Evolutionary conservation across 23 tunicate genomes (phyloP), one percentile per base, ranked within the genome.

Genomic region (Trididemnum clinides): DNA sequence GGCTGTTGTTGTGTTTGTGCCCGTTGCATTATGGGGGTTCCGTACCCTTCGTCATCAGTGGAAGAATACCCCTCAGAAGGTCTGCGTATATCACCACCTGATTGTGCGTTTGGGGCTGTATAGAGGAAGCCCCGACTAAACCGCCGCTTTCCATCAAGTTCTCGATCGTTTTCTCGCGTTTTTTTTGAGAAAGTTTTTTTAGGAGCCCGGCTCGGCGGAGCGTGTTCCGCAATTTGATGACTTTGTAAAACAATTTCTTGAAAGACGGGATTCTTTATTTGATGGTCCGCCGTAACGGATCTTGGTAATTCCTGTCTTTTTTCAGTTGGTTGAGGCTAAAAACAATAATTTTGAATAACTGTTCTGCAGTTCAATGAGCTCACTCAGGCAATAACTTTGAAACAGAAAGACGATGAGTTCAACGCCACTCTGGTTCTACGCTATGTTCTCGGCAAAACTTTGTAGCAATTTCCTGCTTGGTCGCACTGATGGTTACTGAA

Each of bases 31-130:
- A 23, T 34, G 0, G 86, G 50, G 3, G 86, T 82, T 25, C 49
- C 86, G 58, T 82, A 82, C 10, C 86, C 86, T 80, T 80, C 84
- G 31, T 82, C 86, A 38, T 82, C 86, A 59, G 66, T 59, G 21
- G 66, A 59, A 59, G 25, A 12, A n/a, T 4, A 25, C 5, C 25
- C 66, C 5, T 25, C 20, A 25, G 22, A n/a, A 44, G 54, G 54
- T 44, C 54, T 44, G 5, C 66, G 20, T 59, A 19, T 25, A 15
- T 25, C 66, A 19, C 25, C 25, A 10, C 54, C 54, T 10, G 54
- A 44, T n/a, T n/a, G n/a, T n/a, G n/a, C n/a, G 54, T 12, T 59
- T 10, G 66, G 66, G 22, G 23, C 27, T 4, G 27, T 19, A 28
- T 59, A 59, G 23, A 59, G 25, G 22, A 59, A 59, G 21, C 66